A percentile compares a stretch with the other conserved stretches of the same genome.
Conservation (phyloP, 2,888 invertebrate species). For the Malachius bipustulatus region DNA sequence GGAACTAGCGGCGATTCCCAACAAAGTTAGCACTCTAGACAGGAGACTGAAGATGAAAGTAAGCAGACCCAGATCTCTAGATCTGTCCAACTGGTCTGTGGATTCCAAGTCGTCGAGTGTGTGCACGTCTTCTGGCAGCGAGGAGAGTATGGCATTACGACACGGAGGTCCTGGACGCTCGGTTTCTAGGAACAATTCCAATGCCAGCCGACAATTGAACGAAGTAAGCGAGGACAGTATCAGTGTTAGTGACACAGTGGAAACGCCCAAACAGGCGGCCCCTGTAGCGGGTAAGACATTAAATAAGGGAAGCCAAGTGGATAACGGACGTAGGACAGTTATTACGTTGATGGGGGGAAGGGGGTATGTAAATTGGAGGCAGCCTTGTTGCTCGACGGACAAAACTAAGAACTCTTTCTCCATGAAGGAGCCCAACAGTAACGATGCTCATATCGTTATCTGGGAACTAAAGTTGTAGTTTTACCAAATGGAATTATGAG, state of each 20-base stretch:
- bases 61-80: conserved; percentile 67
- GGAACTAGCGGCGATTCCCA: conserved; percentile 71
- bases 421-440: conserved; percentile 60
- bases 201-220: conserved; percentile 52
- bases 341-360: conserved; percentile 79
- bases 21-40: conserved; percentile 71
- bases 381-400: conserved; percentile 51
- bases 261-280: conserved; percentile 14
- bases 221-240: conserved; percentile 28
- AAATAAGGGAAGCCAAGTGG: conserved; percentile 23
- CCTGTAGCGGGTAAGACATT: conserved; percentile 27
- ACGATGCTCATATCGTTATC: conserved; percentile 78
- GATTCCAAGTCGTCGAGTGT: conserved; percentile 72
- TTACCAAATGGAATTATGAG: conserved; percentile 18
- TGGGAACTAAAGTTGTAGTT: conserved; percentile 78
- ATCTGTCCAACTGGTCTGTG: conserved; percentile 79
- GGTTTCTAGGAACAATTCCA: conserved; percentile 64
- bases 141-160: conserved; percentile 65
- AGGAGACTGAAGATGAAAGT: conserved; percentile 71
- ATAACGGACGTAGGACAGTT: conserved; percentile 54
- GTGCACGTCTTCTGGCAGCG: conserved; percentile 77
- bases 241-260: conserved; percentile 12
- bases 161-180: conserved; percentile 44
- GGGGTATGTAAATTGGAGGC: conserved; percentile 79
- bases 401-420: conserved; percentile 38